These are phyloP conservation scores for Lordiphosa stackelbergi DNA, from an alignment of 1,140 invertebrate genomes.

Conservation along the genomic window DNA sequence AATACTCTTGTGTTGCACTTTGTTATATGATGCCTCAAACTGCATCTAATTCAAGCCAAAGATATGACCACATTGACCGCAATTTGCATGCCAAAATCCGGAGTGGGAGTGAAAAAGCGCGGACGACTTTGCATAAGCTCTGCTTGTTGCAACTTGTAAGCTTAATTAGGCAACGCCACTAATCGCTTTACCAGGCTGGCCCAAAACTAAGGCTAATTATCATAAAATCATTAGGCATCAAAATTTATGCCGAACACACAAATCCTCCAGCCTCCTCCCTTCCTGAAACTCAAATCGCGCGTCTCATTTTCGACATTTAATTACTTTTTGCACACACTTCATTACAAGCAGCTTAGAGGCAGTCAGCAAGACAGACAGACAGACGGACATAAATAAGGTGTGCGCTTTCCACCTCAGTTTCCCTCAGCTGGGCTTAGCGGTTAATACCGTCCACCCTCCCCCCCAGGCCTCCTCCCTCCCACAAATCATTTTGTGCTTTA, in stretches of 20 bases:
- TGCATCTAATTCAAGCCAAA: too few relatives aligned
- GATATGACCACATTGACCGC: too few relatives aligned
- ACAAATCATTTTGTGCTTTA: constrained; percentile 60
- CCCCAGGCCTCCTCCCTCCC: not conserved
- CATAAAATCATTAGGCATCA: constrained; percentile 71
- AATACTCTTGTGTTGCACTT: too few relatives aligned
- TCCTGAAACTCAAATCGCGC: constrained; percentile 49
- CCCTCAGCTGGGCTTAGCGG: constrained; percentile 35
- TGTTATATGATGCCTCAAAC: too few relatives aligned
- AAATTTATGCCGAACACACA: constrained; percentile 56
- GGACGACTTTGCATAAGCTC: too few relatives aligned
- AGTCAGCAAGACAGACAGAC: constrained; percentile 14
- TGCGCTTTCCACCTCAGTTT: constrained; percentile 19
- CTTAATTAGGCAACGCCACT: constrained; percentile 66
- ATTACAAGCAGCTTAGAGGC: constrained; percentile 59
- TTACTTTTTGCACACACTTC: constrained; percentile 65
- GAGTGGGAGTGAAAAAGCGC: too few relatives aligned
- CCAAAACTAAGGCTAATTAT: constrained; percentile 65
- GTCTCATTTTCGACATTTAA: constrained; percentile 68
- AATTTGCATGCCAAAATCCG: too few relatives aligned
- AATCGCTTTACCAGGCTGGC: constrained; percentile 62
- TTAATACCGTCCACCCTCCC: constrained; percentile 15
- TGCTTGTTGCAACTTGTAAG: constrained; percentile 41
- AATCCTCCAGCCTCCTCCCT: constrained; percentile 5
- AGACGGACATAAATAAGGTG: constrained; percentile 11